phyloP scores from a whole-genome alignment of 2,888 invertebrate genomes.

The Melikaiella ostensackeni region DNA sequence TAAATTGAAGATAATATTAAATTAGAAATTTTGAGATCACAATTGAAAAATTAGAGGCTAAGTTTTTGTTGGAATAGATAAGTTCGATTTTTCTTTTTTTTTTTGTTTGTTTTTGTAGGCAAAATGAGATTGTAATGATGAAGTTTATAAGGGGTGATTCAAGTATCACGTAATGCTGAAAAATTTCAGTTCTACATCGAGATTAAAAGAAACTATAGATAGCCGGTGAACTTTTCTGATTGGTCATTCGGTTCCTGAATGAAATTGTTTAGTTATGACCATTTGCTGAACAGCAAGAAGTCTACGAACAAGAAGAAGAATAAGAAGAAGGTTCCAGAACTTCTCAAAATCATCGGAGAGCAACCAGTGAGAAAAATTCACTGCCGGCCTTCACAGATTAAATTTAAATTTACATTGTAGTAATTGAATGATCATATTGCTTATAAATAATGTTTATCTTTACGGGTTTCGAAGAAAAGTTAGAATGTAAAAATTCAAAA shows the following conservation, averaged over 20 bases:
- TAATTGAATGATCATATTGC: background rate
- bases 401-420: background rate
- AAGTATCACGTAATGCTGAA: background rate
- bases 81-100: background rate
- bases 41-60: conserved; percentile 15
- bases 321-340: too few species aligned
- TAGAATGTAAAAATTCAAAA: background rate
- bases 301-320: too few species aligned
- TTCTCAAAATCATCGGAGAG: too few species aligned
- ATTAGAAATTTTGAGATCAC: conserved; percentile 11
- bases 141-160: background rate
- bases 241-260: background rate
- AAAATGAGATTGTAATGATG: background rate
- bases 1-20: conserved; percentile 1
- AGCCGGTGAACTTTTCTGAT: background rate
- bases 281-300: too few species aligned
- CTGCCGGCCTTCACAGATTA: too few species aligned
- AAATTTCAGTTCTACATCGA: too few species aligned
- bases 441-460: background rate
- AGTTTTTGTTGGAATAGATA: background rate
- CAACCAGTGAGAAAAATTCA: too few species aligned
- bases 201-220: too few species aligned
- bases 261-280: too few species aligned
- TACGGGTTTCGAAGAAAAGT: background rate
- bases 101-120: background rate